phyloP scores from a whole-genome alignment of 2,888 invertebrate genomes.

The Lochmaea capreae region DNA sequence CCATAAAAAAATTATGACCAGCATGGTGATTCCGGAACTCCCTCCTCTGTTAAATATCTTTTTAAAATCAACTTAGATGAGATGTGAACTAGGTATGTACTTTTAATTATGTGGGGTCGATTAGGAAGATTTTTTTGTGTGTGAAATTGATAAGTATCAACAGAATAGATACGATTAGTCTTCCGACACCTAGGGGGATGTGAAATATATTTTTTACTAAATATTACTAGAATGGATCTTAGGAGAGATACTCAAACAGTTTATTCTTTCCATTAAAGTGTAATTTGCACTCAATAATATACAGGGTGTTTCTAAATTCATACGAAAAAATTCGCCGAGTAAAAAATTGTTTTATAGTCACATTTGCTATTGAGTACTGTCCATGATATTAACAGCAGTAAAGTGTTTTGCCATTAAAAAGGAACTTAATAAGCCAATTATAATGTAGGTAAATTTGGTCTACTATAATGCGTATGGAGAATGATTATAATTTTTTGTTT shows the following conservation, averaged over 20 bases:
- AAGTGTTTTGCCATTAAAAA: background rate
- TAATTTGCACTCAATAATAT: too few species aligned
- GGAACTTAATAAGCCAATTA: background rate
- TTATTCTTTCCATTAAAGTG: too few species aligned
- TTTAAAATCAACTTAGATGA: constrained; percentile 2
- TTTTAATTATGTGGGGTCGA: constrained; percentile 1
- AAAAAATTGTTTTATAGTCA: too few species aligned
- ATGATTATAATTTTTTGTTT: constrained; percentile 25
- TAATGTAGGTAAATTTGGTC: background rate
- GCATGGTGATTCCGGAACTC: constrained; percentile 4
- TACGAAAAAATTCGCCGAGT: too few species aligned
- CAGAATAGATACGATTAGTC: background rate
- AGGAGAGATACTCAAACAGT: too few species aligned
- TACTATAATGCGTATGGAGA: background rate
- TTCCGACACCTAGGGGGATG: background rate
- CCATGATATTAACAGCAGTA: too few species aligned
- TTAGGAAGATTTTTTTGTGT: background rate
- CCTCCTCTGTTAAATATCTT: constrained; percentile 2
- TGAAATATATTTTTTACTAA: background rate
- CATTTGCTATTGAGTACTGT: too few species aligned
- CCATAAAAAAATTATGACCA: constrained; percentile 40
- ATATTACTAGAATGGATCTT: too few species aligned
- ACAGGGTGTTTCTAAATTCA: too few species aligned
- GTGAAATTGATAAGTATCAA: background rate
- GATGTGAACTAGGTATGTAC: background rate